These are phyloP conservation scores for Coboldia fuscipes DNA, from an alignment of 1,140 invertebrate genomes.

Conservation along the genomic window DNA sequence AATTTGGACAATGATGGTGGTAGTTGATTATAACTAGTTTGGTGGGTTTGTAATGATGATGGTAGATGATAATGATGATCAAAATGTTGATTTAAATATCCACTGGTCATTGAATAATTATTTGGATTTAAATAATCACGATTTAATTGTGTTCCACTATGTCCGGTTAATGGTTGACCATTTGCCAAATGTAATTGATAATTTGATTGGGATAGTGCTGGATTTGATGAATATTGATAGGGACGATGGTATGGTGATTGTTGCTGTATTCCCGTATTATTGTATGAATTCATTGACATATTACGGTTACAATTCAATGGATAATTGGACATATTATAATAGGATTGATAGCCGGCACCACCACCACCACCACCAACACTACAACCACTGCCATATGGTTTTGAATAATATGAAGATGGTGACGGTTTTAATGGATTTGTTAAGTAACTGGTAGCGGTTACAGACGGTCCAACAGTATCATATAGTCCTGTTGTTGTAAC, in stretches of 20 bases:
- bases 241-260: constrained; percentile 4
- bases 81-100: constrained; percentile 4
- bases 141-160: too few relatives aligned
- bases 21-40: constrained; percentile 5
- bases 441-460: constrained; percentile 2
- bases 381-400: background rate
- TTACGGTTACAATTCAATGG: background rate
- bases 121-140: background rate
- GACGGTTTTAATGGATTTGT: background rate
- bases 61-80: constrained; percentile 6
- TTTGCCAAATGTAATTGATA: background rate
- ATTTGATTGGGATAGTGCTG: constrained; percentile 15
- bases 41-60: background rate
- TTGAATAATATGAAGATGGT: background rate
- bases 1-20: constrained; percentile 19
- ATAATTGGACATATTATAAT: background rate
- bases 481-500: constrained; percentile 3
- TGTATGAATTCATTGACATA: background rate
- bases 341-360: background rate
- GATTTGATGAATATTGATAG: constrained; percentile 19
- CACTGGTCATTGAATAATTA: background rate
- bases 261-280: background rate
- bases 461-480: constrained; percentile 7
- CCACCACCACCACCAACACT: background rate
- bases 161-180: too few relatives aligned